These are phyloP conservation scores for Halictus quadricinctus DNA, from an alignment of 2,888 invertebrate species.

Conservation along the genomic window DNA sequence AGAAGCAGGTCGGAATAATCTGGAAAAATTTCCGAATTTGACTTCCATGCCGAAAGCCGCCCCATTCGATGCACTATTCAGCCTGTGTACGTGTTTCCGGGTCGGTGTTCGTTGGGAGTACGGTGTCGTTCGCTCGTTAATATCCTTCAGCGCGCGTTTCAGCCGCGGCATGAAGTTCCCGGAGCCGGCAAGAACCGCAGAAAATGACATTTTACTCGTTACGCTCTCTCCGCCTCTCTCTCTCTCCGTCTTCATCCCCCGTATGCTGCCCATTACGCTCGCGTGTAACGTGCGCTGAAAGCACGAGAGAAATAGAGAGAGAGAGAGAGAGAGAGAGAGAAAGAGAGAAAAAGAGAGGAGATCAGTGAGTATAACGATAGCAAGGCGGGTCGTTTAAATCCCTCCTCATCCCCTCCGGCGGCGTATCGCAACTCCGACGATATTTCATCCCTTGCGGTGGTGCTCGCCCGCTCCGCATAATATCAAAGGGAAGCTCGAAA, in stretches of 20 bases:
- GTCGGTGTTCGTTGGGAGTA: background rate
- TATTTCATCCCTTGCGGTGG: conserved; percentile 57
- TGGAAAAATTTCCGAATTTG: background rate
- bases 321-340: background rate
- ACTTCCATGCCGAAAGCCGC: background rate
- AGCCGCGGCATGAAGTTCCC: background rate
- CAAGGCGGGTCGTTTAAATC: conserved; percentile 55
- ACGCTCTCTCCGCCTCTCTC: conserved; percentile 2
- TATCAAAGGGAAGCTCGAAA: conserved; percentile 56
- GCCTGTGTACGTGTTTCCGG: background rate
- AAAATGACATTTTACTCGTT: conserved; percentile 57
- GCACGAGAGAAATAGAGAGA: conserved; percentile 14
- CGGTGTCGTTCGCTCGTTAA: conserved; percentile 34
- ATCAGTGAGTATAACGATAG: conserved; percentile 23
- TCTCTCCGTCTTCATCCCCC: conserved; percentile 9
- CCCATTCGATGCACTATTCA: background rate
- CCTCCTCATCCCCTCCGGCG: conserved; percentile 47
- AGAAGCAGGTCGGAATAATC: background rate
- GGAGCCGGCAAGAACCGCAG: conserved; percentile 37
- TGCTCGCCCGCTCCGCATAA: conserved; percentile 40
- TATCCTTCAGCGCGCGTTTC: conserved; percentile 37
- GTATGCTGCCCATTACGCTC: conserved; percentile 45
- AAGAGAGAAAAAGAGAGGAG: background rate
- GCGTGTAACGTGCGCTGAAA: conserved; percentile 21
- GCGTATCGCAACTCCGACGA: conserved; percentile 55